Evolutionary conservation across 1,140 invertebrate species (phyloP).

Genomic region (Apis florea): DNA sequence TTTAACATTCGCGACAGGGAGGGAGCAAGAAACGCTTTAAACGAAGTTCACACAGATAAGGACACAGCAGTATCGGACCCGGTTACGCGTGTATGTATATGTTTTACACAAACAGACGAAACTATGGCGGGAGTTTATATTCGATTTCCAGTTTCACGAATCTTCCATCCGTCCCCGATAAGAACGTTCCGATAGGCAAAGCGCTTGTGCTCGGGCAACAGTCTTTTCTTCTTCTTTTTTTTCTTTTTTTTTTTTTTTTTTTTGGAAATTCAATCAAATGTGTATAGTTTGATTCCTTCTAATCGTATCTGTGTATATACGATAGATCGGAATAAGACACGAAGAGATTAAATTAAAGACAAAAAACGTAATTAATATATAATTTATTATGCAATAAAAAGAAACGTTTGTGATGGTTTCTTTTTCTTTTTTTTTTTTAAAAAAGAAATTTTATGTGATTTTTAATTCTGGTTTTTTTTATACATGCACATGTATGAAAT

Average conservation of each 20-base stretch:
- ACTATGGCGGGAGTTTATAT: background rate
- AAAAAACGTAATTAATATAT: background rate
- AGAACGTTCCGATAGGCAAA: background rate
- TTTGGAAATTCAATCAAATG: background rate
- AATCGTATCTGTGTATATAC: background rate
- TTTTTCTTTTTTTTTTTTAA: background rate
- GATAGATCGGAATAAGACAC: background rate
- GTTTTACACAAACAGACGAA: constrained; percentile 27
- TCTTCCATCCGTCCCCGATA: constrained; percentile 4
- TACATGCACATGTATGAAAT: background rate
- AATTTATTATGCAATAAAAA: background rate
- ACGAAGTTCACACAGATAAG: constrained; percentile 36
- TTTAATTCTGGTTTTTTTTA: too few relatives aligned
- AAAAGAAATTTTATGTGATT: background rate
- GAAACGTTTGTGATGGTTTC: background rate
- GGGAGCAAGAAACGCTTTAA: constrained; percentile 8
- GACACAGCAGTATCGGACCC: background rate
- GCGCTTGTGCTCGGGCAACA: background rate
- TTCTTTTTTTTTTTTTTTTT: background rate
- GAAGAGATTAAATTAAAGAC: background rate
- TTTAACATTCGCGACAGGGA: constrained; percentile 17
- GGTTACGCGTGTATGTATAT: background rate
- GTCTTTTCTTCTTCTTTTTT: background rate
- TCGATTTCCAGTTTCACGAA: constrained; percentile 26
- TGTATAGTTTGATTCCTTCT: too few relatives aligned